Evolutionary conservation across 1,140 invertebrate genomes (phyloP), one percentile per base, ranked within the genome.

Genomic region (Solenopsis fugax): DNA sequence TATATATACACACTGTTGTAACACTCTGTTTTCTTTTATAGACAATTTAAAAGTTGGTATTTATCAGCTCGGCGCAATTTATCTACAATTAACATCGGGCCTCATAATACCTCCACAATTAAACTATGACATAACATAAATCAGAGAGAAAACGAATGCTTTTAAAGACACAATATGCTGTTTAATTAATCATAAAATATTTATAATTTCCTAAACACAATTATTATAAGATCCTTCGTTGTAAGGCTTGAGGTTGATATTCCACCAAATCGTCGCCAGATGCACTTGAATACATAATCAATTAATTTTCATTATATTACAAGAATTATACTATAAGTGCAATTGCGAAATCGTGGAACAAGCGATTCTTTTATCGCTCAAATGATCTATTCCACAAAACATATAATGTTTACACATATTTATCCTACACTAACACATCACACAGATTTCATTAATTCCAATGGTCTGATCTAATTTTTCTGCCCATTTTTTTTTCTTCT

Each of bases 231-330:
- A 77, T 37, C 54, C 54, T 90, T 90, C 89, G 88, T 90, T 90
- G 88, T 89, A 89, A 87, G 18, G 37, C 71, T 84, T 60, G 45
- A 87, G 62, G 71, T 60, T n/a, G 24, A 81, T 85, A 89, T 89
- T 76, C 69, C 82, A 81, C 29, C 60, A 85, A 71, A 29, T n/a
- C 18, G 0, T 81, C 50, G 6, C 50, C 7, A 67, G 10, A 67
- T 48, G 18, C n/a, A 67, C 13, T 52, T 45, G 29, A 41, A 6
- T 56, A 54, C 58, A 18, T 16, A 56, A 73, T 60, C n/a, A 29
- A 72, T 58, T 29, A 73, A 62, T 16, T 58, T 73, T 78, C 10
- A 60, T 54, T 24, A n/a, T 64, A 87, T 81, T 37, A 29, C 41
- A 13, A 21, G 71, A 88, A 12, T 73, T 13, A 41, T 41, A 64